Base-by-base conservation (phyloP, 2,113 vertebrate genomes). In the Scophthalmus maximus region DNA sequence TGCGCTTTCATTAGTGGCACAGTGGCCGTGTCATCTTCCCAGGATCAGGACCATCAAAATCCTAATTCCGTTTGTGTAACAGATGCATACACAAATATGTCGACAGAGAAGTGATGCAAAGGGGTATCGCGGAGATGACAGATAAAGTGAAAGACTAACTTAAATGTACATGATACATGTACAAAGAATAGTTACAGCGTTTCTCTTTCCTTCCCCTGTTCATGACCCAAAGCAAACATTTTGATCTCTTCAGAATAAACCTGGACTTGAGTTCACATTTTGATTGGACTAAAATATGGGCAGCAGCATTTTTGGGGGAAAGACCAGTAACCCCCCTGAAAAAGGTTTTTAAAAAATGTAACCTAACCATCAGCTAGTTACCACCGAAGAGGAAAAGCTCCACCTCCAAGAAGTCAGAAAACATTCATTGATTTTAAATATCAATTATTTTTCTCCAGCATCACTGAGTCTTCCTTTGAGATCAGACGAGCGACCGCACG, bases 221-320 rank as follows among this genome's bases (percentile, higher is more conserved):
- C 11, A 36, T 36, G 36, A 38, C 14, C 36, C 14, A 5, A 56
- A 85, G 49, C 59, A 67, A 68, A 61, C 53, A 36, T 67, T 72
- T 18, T 44, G 64, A 81, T 74, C 64, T 73, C 11, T 38, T 53
- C 25, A 38, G 56, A 83, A 57, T 57, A 30, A 64, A 67, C 77
- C 57, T 61, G 76, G 77, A 68, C 64, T 57, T 18, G 50, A 67
- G 71, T 71, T 44, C 55, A 55, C 38, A 44, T 73, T 67, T 71
- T 60, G 6, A 25, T 32, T n/a, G n/a, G n/a, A n/a, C n/a, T n/a
- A n/a, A n/a, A n/a, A n/a, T 5, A 14, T 38, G 3, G 14, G 5
- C 36, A 14, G 11, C 40, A 18, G 40, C 40, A 71, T 83, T 70
- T 58, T 20, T n/a, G n/a, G n/a, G n/a, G n/a, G n/a, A n/a, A n/a